These are phyloP conservation scores for Alloplasta piceator DNA, from an alignment of 2,888 invertebrate genomes.

Conservation along the genomic window DNA sequence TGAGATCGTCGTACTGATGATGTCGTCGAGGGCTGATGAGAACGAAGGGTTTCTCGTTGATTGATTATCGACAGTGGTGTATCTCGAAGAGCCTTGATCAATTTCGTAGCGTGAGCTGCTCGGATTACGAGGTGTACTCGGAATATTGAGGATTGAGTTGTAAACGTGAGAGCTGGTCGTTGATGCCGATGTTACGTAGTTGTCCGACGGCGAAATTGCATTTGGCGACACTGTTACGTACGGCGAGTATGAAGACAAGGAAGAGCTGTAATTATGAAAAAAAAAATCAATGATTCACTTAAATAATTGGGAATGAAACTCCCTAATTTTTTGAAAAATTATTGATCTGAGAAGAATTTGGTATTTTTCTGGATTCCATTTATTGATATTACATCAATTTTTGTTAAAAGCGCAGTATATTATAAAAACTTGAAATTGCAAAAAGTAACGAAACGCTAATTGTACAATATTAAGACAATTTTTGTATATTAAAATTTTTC, in stretches of 20 bases:
- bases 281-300: constrained; percentile 18
- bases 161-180: constrained; percentile 78
- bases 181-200: constrained; percentile 81
- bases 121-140: constrained; percentile 51
- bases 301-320: background rate
- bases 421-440: too few relatives aligned
- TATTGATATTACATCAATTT: too few relatives aligned
- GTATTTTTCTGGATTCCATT: too few relatives aligned
- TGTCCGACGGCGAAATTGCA: constrained; percentile 78
- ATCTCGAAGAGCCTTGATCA: constrained; percentile 51
- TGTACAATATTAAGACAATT: too few relatives aligned
- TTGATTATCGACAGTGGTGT: constrained; percentile 51
- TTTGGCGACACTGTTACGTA: constrained; percentile 79
- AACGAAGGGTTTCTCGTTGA: constrained; percentile 72
- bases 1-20: constrained; percentile 77
- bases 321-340: background rate
- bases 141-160: constrained; percentile 71
- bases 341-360: background rate
- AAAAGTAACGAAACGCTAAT: too few relatives aligned
- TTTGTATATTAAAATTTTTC: too few relatives aligned
- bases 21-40: constrained; percentile 77
- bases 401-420: too few relatives aligned
- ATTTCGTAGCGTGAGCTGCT: constrained; percentile 50
- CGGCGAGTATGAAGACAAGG: constrained; percentile 69
- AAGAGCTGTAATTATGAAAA: constrained; percentile 64